phyloP scores from a whole-genome alignment of 2,888 invertebrate genomes.

The Chloroclysta siterata region DNA sequence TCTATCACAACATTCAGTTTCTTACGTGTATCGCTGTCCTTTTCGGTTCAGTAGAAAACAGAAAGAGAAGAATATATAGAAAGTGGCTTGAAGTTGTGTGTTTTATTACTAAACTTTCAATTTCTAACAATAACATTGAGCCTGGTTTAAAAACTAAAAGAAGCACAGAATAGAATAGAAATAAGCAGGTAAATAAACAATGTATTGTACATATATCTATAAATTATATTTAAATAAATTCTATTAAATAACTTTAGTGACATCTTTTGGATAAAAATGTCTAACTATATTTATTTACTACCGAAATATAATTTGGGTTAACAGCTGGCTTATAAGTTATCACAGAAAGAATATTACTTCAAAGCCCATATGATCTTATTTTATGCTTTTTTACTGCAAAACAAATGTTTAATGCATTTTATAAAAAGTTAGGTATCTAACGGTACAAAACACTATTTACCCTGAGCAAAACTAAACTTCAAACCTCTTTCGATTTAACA shows the following conservation, averaged over 20 bases:
- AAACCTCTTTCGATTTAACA: conserved; percentile 28
- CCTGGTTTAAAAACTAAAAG: neutral
- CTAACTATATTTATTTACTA: no score
- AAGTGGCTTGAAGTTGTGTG: conserved; percentile 13
- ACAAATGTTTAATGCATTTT: neutral
- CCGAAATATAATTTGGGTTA: no score
- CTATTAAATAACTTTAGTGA: no score
- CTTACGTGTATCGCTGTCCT: conserved; percentile 46
- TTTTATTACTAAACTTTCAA: neutral
- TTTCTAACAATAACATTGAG: neutral
- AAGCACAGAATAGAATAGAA: no score
- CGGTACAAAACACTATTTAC: conserved; percentile 21
- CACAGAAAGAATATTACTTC: no score
- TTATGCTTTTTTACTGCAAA: no score
- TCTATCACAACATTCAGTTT: conserved; percentile 84
- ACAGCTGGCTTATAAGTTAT: no score
- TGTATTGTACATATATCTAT: no score
- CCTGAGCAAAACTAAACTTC: conserved; percentile 25
- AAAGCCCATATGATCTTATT: no score
- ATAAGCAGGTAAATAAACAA: no score
- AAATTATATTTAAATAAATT: no score
- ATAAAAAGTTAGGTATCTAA: conserved; percentile 6
- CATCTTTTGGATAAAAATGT: no score
- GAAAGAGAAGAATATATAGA: conserved; percentile 24
- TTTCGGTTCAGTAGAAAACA: conserved; percentile 27